Conservation (phyloP, 2,888 invertebrate species). For the Aphodius sticticus region DNA sequence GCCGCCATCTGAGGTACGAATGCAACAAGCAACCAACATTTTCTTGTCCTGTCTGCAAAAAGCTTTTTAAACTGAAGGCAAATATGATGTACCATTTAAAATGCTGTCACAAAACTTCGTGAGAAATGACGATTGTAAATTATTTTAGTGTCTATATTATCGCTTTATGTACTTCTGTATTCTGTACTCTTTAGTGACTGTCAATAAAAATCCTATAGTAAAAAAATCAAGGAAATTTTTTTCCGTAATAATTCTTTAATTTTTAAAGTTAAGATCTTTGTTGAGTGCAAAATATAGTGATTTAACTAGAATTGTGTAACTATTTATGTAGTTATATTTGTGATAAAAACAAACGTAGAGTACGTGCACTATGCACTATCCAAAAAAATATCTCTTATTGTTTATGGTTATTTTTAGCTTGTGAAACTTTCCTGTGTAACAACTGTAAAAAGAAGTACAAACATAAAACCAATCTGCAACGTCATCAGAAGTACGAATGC, state of each 20-base stretch:
- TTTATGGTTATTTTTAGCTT: conserved; percentile 28
- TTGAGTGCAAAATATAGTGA: too few species aligned
- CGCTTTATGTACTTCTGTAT: too few species aligned
- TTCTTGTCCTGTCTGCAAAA: conserved; percentile 62
- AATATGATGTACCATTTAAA: conserved; percentile 41
- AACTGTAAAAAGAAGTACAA: conserved; percentile 63
- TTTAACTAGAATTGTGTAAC: too few species aligned
- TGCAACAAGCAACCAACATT: conserved; percentile 65
- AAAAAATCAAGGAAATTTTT: too few species aligned
- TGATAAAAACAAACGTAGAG: too few species aligned
- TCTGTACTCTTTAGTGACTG: too few species aligned
- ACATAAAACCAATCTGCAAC: conserved; percentile 64
- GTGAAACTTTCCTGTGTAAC: conserved; percentile 30
- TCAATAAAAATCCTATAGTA: too few species aligned
- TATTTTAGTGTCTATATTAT: too few species aligned
- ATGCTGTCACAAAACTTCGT: conserved; percentile 24
- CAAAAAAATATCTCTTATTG: conserved; percentile 12
- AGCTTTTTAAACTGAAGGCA: conserved; percentile 40
- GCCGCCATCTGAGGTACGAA: conserved; percentile 64
- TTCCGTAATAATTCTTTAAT: too few species aligned
- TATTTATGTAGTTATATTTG: too few species aligned
- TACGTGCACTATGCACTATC: too few species aligned
- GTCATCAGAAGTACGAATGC: conserved; percentile 66
- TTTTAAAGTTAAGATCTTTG: not conserved
- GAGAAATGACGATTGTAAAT: not conserved